Evolutionary conservation across 2,888 invertebrate species (phyloP), one percentile per base, ranked within the genome.

Genomic region (Zygothrica quintamaculata): DNA sequence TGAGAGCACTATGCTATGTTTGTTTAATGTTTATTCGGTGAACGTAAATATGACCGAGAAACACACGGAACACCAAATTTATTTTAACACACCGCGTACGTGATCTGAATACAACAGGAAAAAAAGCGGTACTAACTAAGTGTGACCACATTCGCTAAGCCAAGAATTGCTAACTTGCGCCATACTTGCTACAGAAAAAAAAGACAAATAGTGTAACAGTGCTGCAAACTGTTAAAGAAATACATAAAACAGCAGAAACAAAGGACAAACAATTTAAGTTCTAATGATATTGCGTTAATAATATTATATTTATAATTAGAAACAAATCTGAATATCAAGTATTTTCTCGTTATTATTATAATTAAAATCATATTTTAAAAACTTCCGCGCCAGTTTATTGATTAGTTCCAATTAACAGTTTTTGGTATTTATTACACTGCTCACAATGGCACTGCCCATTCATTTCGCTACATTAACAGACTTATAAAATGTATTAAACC

Each of bases 1-100:
- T 22, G 18, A 22, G 25, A 52, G 22, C 40, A 43, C 57, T 62
- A 44, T 53, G 26, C 37, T 53, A 18, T 70, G 55, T 55, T 74
- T 69, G 15, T 59, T 59, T 52, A 13, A 52, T 52, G 44, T 69
- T 48, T 29, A 59, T 43, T 52, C 26, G 55, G 12, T 59, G 43
- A 50, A 42, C 65, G 72, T 75, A 75, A 72, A 67, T 73, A 56
- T 67, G 40, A 57, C 36, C 72, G 75, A 59, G 39, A 74, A 65
- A 60, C 22, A 15, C 29, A 65, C 60, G 72, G 34, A 69, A 59
- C 51, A 56, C 33, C 52, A 56, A 56, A 59, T 40, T 44, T n/a
- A 9, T 52, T 37, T 11, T 50, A 59, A 56, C 53, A 65, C 59
- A 60, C 65, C 75, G 72, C 50, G 75, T 62, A 51, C 75, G 25